phyloP scores from a whole-genome alignment of 2,888 invertebrate species.

The Liposcelis brunnea region DNA sequence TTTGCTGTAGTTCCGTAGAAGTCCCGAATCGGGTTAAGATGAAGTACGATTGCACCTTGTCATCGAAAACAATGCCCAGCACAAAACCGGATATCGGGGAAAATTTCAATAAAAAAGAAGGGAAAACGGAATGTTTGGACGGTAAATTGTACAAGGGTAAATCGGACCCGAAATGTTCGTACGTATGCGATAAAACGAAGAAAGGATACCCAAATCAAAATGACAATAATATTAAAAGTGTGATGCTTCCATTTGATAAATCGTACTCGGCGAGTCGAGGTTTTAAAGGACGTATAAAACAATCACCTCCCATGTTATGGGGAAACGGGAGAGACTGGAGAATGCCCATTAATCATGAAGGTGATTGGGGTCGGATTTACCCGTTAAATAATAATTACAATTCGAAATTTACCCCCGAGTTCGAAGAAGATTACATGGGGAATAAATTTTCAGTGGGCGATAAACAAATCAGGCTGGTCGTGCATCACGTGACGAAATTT shows the following conservation, averaged over 20 bases:
- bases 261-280: conserved; percentile 27
- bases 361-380: conserved; percentile 62
- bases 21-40: no score
- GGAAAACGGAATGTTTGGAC: no score
- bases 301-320: conserved; percentile 36
- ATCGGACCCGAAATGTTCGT: no score
- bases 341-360: conserved; percentile 41
- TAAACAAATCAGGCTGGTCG: conserved; percentile 21
- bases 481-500: conserved; percentile 12
- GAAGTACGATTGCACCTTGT: no score
- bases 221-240: conserved; percentile 1
- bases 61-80: no score
- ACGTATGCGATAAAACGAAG: no score
- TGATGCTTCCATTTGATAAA: conserved; percentile 1
- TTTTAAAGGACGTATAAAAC: conserved; percentile 31
- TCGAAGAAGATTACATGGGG: conserved; percentile 20
- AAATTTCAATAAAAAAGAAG: no score
- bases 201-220: background rate
- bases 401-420: conserved; percentile 16
- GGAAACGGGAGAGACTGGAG: conserved; percentile 57
- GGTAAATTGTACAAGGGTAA: no score
- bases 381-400: conserved; percentile 32
- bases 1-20: no score
- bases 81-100: no score
- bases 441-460: conserved; percentile 23